phyloP scores from a whole-genome alignment of 2,113 vertebrate species.

The Haemorhous mexicanus region DNA sequence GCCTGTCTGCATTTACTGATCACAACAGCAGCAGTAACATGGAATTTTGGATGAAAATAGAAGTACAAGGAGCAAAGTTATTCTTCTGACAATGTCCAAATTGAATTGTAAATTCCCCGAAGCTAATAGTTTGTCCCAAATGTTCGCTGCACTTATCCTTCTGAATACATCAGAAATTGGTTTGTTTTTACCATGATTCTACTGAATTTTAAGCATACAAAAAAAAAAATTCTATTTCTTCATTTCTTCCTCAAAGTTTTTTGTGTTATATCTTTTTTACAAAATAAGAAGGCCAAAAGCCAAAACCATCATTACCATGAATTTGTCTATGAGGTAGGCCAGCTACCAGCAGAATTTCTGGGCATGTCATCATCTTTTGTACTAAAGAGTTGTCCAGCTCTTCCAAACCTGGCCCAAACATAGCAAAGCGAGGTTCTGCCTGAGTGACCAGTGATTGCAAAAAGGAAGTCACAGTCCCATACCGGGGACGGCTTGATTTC shows the following conservation, averaged over 20 bases:
- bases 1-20: not conserved
- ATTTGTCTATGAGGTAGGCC: conserved; percentile 86
- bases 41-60: not conserved
- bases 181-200: not conserved
- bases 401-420: conserved; percentile 95
- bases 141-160: not conserved
- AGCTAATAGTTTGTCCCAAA: not conserved
- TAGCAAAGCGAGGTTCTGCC: conserved; percentile 87
- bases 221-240: not conserved
- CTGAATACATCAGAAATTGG: not conserved
- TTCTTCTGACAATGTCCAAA: not conserved
- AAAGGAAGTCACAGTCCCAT: conserved; percentile 82
- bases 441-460: conserved; percentile 83
- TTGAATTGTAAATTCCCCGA: not conserved
- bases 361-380: conserved; percentile 83
- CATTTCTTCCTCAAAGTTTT: not conserved
- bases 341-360: conserved; percentile 80
- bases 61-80: not conserved
- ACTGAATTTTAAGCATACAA: not conserved
- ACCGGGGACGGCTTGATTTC: conserved; percentile 72
- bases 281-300: not conserved
- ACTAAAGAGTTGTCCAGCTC: conserved; percentile 89
- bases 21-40: not conserved
- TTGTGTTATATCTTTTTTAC: rapidly evolving
- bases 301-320: conserved; percentile 76